Conservation (phyloP, 2,797 vertebrate species). For the Loriculus beryllinus region DNA sequence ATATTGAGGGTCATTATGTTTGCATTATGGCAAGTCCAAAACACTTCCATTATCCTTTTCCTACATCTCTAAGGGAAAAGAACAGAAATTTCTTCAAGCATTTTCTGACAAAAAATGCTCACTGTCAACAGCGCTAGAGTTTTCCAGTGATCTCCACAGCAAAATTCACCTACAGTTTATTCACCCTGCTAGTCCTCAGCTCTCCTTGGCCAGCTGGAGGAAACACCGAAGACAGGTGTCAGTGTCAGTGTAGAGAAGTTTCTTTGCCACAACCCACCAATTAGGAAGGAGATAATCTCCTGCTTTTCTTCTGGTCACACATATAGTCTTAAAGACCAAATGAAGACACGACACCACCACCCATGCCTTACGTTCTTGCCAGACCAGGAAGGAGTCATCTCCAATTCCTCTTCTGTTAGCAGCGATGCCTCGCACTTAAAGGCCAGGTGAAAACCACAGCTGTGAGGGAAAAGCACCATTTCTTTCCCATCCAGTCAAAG, state of each 20-base stretch:
- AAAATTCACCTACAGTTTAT: neutral
- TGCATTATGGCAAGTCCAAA: neutral
- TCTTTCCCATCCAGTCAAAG: neutral
- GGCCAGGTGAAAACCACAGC: neutral
- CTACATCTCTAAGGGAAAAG: neutral
- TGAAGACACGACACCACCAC: neutral
- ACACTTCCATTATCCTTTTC: neutral
- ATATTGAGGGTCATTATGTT: neutral
- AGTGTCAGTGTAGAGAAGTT: neutral
- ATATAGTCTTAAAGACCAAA: neutral
- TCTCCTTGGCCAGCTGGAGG: neutral
- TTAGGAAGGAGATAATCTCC: neutral
- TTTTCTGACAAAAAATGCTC: neutral
- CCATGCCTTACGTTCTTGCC: neutral
- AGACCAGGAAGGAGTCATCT: neutral
- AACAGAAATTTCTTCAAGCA: neutral
- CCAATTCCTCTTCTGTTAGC: neutral
- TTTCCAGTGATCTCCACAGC: neutral
- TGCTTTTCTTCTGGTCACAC: neutral
- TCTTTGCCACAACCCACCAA: neutral
- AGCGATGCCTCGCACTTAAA: neutral
- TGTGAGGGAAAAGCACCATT: neutral
- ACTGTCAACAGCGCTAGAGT: neutral
- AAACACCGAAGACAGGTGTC: neutral
- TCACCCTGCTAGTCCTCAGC: neutral